Base-by-base conservation (phyloP, 2,113 vertebrate species). In the Dicrurus megarhynchus region DNA sequence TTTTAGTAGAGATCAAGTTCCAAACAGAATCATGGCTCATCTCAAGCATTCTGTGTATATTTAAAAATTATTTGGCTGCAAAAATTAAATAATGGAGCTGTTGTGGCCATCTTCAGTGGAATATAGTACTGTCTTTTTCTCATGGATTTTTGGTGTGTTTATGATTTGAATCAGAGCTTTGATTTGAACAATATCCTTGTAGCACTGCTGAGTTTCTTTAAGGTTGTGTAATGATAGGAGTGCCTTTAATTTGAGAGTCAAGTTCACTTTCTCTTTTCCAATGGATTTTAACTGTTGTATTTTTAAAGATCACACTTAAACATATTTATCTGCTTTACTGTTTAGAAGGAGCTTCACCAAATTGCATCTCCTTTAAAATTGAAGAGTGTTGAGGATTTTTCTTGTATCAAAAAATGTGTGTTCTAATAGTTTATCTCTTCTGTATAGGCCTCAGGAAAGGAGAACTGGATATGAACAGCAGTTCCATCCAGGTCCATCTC, bases 401-500 rank as follows among this genome's bases (percentile, higher is more conserved):
- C 28, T 75, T 33, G 4, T 35, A 47, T 35, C 39, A 33, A 77
- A 77, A 84, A 42, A 41, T 27, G 2, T 3, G 0, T 77, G 32
- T 64, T 87, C 83, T 81, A 53, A 32, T 60, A 77, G 32, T 68
- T 68, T 65, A 8, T 78, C 30, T 90, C 52, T 83, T 89, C 35
- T 91, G 28, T 61, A 1, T 67, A 99, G 99, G 98, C 99, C 99
- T 96, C 99, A 99, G 74, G 99, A 99, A 97, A 98, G 99, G 96
- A 98, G 99, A 91, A 98, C 99, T 97, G 99, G 98, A 88, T 99
- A 99, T 93, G 99, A 99, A 46, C 99, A 99, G 87, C 98, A 98
- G 94, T 99, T 99, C 94, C 98, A 99, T 95, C 97, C 98, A 49
- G 92, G 98, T 79, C 95, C 98, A 30, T 95, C 98, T 64, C 98